A percentile compares a stretch with the other conserved stretches of the same genome.
Evolutionary conservation across 1,140 invertebrate species (phyloP).

Genomic region (Maconellicoccus hirsutus): DNA sequence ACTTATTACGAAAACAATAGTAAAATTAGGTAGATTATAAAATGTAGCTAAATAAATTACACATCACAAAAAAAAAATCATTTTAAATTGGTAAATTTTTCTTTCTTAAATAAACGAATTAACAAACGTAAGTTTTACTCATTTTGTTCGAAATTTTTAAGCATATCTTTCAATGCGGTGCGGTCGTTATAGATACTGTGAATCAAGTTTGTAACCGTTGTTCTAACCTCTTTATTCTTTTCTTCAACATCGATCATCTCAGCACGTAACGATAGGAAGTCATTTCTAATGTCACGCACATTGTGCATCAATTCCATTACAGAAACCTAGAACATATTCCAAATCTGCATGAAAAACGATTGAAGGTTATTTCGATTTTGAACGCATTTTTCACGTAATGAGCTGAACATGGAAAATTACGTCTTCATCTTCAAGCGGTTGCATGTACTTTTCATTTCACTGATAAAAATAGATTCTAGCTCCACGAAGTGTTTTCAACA

Average conservation of each 20-base stretch:
- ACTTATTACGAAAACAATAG: too few relatives aligned
- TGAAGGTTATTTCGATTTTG: too few relatives aligned
- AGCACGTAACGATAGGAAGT: neutral
- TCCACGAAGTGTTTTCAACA: too few relatives aligned
- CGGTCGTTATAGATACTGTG: neutral
- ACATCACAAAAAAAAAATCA: too few relatives aligned
- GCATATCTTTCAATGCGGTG: neutral
- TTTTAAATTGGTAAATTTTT: too few relatives aligned
- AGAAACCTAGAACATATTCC: neutral
- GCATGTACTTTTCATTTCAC: too few relatives aligned
- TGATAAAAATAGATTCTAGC: too few relatives aligned
- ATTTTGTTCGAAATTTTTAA: neutral
- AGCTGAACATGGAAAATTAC: too few relatives aligned
- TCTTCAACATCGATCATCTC: neutral
- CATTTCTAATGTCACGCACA: neutral
- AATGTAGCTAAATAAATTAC: too few relatives aligned
- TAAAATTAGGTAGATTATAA: too few relatives aligned
- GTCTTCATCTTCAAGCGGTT: too few relatives aligned
- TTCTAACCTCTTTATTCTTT: neutral
- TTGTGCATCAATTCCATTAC: neutral
- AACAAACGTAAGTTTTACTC: neutral
- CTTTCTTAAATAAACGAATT: neutral
- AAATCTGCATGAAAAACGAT: neutral
- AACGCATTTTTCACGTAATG: too few relatives aligned
- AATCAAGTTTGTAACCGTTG: neutral